Base-by-base conservation (phyloP, 2,113 vertebrate species). In the Rhea pennata region DNA sequence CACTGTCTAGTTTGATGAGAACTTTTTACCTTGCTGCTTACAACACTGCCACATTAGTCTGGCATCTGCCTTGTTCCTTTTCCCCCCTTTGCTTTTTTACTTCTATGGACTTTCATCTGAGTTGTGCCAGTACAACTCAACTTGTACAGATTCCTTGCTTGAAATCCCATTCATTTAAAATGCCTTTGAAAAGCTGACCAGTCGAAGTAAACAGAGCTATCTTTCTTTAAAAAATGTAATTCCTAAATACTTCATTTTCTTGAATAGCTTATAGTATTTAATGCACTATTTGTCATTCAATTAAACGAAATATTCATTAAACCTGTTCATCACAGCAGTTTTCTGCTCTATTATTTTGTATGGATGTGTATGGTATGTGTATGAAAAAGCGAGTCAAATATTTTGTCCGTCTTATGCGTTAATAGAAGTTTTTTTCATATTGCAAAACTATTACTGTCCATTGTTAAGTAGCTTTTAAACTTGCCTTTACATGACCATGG, bases 31-130 rank as follows among this genome's bases (percentile, higher is more conserved):
- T 0, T 17, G n/a, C 12, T 26, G 9, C 17, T 20, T 15, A 14
- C 22, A 72, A 39, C 70, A 22, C 7, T 48, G 9, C 5, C 24
- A 7, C 6, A 9, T 17, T 17, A 29, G 40, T 46, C 40, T 31
- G 50, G 4, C 31, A 51, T 61, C 70, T 88, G 51, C 53, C 16
- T 36, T 27, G 12, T 17, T 89, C 22, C 50, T 82, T 70, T 70
- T 67, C 77, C 20, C 70, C 48, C 24, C 29, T 0, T 0, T 4
- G 16, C 31, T 69, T 69, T 36, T 42, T 17, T n/a, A 22, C 1
- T 0, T 44, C 22, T 62, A 56, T 40, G n/a, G 29, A 3, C 48
- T 62, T 1, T 8, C 21, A 26, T 54, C 53, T 69, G 0, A 0
- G 17, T 46, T 66, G 16, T 71, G 62, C 40, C 39, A 36, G 23